A percentile compares a stretch with the other conserved stretches of the same genome.
Conservation (phyloP, 2,888 invertebrate species). For the Dryobotodes eremita region DNA sequence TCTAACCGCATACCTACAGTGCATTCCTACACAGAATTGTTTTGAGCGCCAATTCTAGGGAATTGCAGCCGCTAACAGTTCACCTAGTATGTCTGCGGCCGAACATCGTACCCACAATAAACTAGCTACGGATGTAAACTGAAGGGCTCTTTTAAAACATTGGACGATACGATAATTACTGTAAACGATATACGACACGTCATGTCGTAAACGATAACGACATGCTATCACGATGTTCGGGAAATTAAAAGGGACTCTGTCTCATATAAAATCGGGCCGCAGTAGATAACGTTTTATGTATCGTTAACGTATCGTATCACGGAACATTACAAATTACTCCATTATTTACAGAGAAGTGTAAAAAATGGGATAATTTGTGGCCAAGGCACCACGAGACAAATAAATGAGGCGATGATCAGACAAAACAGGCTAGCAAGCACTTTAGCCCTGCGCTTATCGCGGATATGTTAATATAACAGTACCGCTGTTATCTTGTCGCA, state of each 20-base stretch:
- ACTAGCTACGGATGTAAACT: background rate
- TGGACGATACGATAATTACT: conserved; percentile 9
- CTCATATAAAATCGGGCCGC: background rate
- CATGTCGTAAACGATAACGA: conserved; percentile 29
- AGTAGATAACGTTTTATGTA: conserved; percentile 6
- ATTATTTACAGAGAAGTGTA: conserved; percentile 1
- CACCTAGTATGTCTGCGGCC: background rate
- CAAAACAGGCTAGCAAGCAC: background rate
- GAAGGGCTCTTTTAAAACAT: background rate
- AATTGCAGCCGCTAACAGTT: background rate
- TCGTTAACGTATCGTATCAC: conserved; percentile 1
- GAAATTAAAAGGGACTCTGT: conserved; percentile 28
- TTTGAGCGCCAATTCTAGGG: background rate
- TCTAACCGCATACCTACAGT: background rate
- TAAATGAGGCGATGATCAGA: background rate
- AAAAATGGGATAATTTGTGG: background rate
- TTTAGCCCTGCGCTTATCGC: background rate
- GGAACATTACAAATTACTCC: conserved; percentile 4
- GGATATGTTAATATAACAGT: background rate
- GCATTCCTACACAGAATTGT: background rate
- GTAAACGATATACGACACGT: conserved; percentile 10
- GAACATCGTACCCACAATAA: background rate
- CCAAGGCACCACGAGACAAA: background rate
- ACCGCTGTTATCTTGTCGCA: background rate
- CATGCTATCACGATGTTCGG: conserved; percentile 14